phyloP scores from a whole-genome alignment of 1,140 invertebrate genomes.

The Megalonaias nervosa region DNA sequence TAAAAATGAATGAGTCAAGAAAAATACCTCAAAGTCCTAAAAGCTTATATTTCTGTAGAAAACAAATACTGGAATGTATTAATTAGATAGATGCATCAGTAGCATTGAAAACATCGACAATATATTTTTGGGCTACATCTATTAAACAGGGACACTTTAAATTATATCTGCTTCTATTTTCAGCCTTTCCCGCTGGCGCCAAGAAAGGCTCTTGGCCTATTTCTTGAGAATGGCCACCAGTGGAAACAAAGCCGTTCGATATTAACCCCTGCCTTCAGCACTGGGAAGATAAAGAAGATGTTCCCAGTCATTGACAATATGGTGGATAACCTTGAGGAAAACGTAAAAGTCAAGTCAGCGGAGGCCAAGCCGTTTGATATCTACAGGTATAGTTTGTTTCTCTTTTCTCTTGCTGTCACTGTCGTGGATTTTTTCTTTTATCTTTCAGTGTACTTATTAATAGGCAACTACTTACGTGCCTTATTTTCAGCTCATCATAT shows the following conservation, averaged over 20 bases:
- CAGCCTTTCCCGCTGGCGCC: slow-evolving; percentile 64
- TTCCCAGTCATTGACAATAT: slow-evolving; percentile 50
- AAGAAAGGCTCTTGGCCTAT: slow-evolving; percentile 59
- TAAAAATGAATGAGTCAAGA: too few species aligned
- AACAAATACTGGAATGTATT: background rate
- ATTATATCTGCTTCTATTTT: background rate
- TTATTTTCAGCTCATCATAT: too few species aligned
- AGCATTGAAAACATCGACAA: too few species aligned
- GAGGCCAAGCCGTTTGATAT: slow-evolving; percentile 38
- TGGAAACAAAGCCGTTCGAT: slow-evolving; percentile 59
- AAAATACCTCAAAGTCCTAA: background rate
- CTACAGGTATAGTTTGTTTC: slow-evolving; percentile 33
- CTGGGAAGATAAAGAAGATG: slow-evolving; percentile 63
- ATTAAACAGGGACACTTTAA: too few species aligned
- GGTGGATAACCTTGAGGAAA: slow-evolving; percentile 51
- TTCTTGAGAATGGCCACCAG: slow-evolving; percentile 60
- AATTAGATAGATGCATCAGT: background rate
- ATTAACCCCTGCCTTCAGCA: slow-evolving; percentile 59
- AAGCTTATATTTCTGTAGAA: background rate
- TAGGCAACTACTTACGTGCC: too few species aligned
- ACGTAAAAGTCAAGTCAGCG: slow-evolving; percentile 39
- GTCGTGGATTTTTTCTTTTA: too few species aligned
- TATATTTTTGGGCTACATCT: too few species aligned
- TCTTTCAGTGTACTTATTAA: too few species aligned
- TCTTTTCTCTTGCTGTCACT: too few species aligned